A percentile compares a stretch with the other conserved stretches of the same genome.
phyloP scores from a whole-genome alignment of 1,140 invertebrate genomes.

The Rhopalosiphum maidis region DNA sequence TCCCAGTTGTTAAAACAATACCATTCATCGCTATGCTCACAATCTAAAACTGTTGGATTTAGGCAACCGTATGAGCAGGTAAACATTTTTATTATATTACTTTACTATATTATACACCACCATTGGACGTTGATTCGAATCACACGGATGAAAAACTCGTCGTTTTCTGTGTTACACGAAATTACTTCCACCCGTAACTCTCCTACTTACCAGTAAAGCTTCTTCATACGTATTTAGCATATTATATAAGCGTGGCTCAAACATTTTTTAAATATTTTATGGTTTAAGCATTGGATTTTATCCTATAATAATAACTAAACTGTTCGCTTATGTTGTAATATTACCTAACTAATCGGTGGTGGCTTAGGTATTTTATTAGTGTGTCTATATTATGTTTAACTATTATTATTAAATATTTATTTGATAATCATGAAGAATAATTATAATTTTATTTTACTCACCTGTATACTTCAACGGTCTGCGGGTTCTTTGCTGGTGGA shows the following conservation, averaged over 20 bases:
- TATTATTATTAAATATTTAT: not conserved
- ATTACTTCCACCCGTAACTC: not conserved
- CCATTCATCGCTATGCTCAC: not conserved
- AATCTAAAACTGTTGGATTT: not conserved
- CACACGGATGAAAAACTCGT: not conserved
- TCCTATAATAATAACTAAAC: no score
- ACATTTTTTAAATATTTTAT: no score
- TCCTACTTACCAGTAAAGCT: no score
- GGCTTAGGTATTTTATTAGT: not conserved
- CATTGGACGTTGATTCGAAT: not conserved
- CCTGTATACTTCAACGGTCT: slow-evolving; percentile 81
- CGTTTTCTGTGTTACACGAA: not conserved
- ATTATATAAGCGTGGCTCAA: no score
- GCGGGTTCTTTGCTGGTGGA: slow-evolving; percentile 78
- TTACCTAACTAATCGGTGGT: not conserved
- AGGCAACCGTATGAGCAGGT: not conserved
- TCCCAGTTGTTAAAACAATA: not conserved
- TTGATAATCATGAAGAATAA: not conserved
- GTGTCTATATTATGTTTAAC: not conserved
- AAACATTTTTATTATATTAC: not conserved
- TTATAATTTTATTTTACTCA: slow-evolving; percentile 58
- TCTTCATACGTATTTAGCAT: no score
- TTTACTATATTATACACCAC: not conserved
- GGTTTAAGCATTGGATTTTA: no score
- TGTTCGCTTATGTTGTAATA: not conserved